Base-by-base conservation (phyloP, 2,113 vertebrate species). In the Hydrochoerus hydrochaeris region DNA sequence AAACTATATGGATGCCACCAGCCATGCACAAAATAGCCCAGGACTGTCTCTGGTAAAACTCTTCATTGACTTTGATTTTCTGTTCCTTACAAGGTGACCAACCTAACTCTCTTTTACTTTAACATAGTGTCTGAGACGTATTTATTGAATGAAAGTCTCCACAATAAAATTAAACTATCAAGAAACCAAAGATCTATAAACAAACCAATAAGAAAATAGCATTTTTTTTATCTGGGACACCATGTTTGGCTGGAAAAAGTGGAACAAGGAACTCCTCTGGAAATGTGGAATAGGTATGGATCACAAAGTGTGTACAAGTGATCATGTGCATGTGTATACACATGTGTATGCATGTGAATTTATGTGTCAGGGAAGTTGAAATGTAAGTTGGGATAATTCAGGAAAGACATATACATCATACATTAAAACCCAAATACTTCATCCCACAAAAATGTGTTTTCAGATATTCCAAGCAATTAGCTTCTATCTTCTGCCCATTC, bases 1-100 rank as follows among this genome's bases (percentile, higher is more conserved):
- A n/a, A 28, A 4, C 19, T 3, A 30, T 5, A 10, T 1, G 35
- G 5, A 9, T 4, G 9, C 19, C 0, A 5, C 35, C 7, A 46
- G 11, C 20, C 35, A 7, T 5, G 52, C 30, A 17, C 38, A 26
- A 41, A 88, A 82, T 20, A 32, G 13, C 58, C n/a, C 52, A 0
- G 0, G 2, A 11, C 35, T 0, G 0, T 49, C 57, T 81, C 60
- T 41, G 12, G 9, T 11, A 5, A 85, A 44, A 24, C 17, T 16
- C 17, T 20, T 26, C 8, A 4, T 30, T 32, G 65, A 91, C 38
- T 82, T 78, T 60, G n/a, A 26, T 46, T 41, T 57, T 63, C 46
- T 52, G 24, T 35, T 69, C 65, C 19, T 16, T 4, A 84, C 6
- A 4, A 54, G 4, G 7, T 16, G 41, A 9, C 20, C 9, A 11